Base-by-base conservation (phyloP, 2,888 invertebrate genomes). In the Temnothorax unifasciatus region DNA sequence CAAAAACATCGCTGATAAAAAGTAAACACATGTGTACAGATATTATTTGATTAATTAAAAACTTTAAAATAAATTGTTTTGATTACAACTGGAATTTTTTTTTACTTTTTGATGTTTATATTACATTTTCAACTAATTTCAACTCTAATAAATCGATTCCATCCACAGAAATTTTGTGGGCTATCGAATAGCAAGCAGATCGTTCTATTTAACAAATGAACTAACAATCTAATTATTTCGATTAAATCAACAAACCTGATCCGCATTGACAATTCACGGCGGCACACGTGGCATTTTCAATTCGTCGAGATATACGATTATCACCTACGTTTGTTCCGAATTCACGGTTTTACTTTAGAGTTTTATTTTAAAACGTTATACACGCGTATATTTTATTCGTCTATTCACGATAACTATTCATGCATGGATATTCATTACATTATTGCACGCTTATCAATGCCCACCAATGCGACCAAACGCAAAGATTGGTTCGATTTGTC, bases 171-270 rank as follows among this genome's bases (percentile, higher is more conserved):
- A 77, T 44, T 77, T 68, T 15, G n/a, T 34, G 66, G 66, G 21
- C n/a, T 25, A 29, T 57, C 2, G 29, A 44, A 57, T 29, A 44
- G 9, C 41, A 11, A 29, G n/a, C 38, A 47, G 52, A 8, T 66
- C 4, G n/a, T 57, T 52, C n/a, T 66, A 21, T 66, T 77, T 68
- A 77, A 77, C 54, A 50, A 68, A 68, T 77, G 57, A 77, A 77
- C 21, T 68, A 34, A 68, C 41, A 66, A 61, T 52, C 29, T 77
- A 41, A 77, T 68, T 77, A 77, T 57, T 29, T 54, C 11, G 44
- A 68, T 68, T 66, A 44, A 68, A 29, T 57, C 57, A 57, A 57
- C 44, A n/a, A 68, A 68, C 3, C 57, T 34, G 44, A 29, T n/a
- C 15, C 15, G 57, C n/a, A 29, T 8, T n/a, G 54, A 29, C 13